Evolutionary conservation across 2,113 vertebrate genomes (phyloP).

Genomic region (Suricata suricatta): DNA sequence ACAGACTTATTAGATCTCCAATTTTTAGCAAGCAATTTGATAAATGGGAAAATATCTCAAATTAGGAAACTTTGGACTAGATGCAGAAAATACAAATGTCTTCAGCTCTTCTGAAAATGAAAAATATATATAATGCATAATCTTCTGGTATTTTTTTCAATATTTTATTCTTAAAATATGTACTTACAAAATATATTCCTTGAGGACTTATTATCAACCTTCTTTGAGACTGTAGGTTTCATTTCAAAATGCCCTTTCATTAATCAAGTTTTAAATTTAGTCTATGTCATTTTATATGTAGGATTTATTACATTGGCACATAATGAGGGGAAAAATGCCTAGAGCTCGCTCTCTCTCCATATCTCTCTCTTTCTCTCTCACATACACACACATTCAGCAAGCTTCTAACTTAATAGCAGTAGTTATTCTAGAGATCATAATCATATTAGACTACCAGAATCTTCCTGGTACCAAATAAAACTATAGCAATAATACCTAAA

Average conservation of each 20-base stretch:
- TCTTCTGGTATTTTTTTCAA: background rate
- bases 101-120: background rate
- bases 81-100: background rate
- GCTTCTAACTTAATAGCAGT: background rate
- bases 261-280: background rate
- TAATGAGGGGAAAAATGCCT: background rate
- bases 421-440: background rate
- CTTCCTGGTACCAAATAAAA: background rate
- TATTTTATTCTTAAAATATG: background rate
- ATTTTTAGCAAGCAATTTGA: background rate
- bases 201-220: background rate
- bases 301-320: background rate
- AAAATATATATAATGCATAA: background rate
- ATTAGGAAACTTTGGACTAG: background rate
- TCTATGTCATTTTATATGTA: background rate
- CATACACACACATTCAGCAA: background rate
- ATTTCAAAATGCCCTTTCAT: background rate
- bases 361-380: background rate
- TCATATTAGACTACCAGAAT: background rate
- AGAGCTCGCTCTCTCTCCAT: background rate
- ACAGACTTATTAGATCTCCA: background rate
- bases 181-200: background rate
- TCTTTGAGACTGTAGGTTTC: constrained; percentile 10
- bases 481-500: constrained; percentile 3
- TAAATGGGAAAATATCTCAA: background rate